These are phyloP conservation scores for Intellagama lesueurii DNA, from an alignment of 2,797 vertebrate genomes.

Conservation along the genomic window DNA sequence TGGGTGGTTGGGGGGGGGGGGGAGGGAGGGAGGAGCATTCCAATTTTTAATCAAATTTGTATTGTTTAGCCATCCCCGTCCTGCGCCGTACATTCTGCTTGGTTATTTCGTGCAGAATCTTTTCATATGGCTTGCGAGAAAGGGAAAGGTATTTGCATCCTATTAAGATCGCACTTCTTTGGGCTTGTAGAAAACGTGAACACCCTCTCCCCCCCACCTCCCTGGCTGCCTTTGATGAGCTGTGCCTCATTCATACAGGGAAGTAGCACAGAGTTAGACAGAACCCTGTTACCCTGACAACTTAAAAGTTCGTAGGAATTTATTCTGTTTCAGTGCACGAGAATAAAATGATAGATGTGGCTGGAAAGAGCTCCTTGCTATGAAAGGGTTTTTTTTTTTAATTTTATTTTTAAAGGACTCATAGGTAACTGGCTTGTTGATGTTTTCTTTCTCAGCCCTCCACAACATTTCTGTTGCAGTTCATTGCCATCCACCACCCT, in stretches of 20 bases:
- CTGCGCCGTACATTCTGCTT: background rate
- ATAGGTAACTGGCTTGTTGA: constrained; percentile 31
- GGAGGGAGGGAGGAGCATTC: constrained; percentile 47
- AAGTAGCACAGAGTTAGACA: constrained; percentile 57
- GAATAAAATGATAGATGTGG: constrained; percentile 58
- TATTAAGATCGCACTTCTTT: constrained; percentile 50
- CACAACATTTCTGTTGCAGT: constrained; percentile 28
- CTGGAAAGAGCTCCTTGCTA: constrained; percentile 35
- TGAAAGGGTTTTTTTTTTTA: background rate
- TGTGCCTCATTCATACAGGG: constrained; percentile 45
- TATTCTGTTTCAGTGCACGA: constrained; percentile 60
- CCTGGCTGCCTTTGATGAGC: background rate
- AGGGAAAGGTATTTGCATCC: constrained; percentile 63
- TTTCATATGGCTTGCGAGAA: constrained; percentile 53
- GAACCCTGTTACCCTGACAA: constrained; percentile 70
- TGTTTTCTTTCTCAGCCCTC: background rate
- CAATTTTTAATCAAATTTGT: constrained; percentile 53
- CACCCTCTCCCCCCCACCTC: too few relatives aligned
- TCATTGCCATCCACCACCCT: background rate
- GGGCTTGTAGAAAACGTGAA: constrained; percentile 46
- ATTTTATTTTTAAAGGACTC: background rate
- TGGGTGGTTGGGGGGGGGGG: background rate
- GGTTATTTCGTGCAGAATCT: constrained; percentile 59
- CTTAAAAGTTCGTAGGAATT: constrained; percentile 64
- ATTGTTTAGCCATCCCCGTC: constrained; percentile 43